Evolutionary conservation across 1,140 invertebrate species (phyloP).

Genomic region (Brachystomella parvula): DNA sequence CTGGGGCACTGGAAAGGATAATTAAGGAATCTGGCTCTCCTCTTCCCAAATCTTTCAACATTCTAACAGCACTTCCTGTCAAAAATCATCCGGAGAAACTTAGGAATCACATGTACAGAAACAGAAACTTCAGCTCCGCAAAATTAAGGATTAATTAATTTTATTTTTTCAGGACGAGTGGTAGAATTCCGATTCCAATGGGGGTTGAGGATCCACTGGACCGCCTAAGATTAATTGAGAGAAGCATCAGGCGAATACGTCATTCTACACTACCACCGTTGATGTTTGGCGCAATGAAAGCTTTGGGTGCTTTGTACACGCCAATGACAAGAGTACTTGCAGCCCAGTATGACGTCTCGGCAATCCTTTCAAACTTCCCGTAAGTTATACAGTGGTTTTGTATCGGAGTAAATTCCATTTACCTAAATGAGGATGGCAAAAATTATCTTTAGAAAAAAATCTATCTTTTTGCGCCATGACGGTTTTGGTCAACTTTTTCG

Average conservation of each 20-base stretch:
- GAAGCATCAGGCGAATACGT: neutral
- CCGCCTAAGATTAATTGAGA: neutral
- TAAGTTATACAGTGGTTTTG: too few species aligned
- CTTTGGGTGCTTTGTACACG: too few species aligned
- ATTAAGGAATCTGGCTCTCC: neutral
- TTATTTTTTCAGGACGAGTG: neutral
- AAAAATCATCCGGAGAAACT: neutral
- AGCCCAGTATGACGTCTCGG: too few species aligned
- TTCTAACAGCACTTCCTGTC: neutral
- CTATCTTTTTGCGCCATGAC: too few species aligned
- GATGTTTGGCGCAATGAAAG: too few species aligned
- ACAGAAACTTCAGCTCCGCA: neutral
- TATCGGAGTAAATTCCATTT: too few species aligned
- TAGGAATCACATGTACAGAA: constrained; percentile 1
- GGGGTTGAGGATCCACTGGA: neutral
- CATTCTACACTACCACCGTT: neutral
- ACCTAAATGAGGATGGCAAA: too few species aligned
- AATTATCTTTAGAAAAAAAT: too few species aligned
- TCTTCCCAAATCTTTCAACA: neutral
- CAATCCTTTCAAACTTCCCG: too few species aligned
- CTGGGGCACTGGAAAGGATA: neutral
- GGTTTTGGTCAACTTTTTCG: too few species aligned
- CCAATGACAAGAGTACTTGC: too few species aligned
- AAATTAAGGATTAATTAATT: neutral
- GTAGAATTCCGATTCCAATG: neutral